Percentiles rank a stretch among this genome's conserved stretches.
phyloP scores from a whole-genome alignment of 2,888 invertebrate species.

The Melinaea marsaeus region DNA sequence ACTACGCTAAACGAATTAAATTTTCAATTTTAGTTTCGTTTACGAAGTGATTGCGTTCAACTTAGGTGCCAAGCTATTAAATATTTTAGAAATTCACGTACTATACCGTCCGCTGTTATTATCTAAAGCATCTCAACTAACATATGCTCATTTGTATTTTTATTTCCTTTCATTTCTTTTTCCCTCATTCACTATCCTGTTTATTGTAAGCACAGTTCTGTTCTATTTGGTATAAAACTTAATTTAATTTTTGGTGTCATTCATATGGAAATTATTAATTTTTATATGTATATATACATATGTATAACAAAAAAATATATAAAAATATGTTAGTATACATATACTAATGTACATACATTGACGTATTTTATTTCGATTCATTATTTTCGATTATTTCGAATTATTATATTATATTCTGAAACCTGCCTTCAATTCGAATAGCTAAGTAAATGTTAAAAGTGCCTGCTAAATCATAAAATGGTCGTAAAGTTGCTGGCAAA shows the following conservation, averaged over 20 bases:
- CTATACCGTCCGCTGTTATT: too few relatives aligned
- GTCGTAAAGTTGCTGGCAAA: conserved; percentile 74
- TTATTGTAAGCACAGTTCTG: too few relatives aligned
- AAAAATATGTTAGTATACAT: not conserved
- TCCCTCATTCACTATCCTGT: too few relatives aligned
- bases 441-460: conserved; percentile 71
- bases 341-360: not conserved
- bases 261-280: not conserved
- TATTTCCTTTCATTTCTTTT: too few relatives aligned
- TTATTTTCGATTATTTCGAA: not conserved
- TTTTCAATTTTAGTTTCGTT: conserved; percentile 7
- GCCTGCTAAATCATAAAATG: conserved; percentile 73
- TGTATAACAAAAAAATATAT: not conserved
- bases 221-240: too few relatives aligned
- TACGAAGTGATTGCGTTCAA: conserved; percentile 33
- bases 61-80: conserved; percentile 50
- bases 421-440: conserved; percentile 55
- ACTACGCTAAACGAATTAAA: conserved; percentile 26
- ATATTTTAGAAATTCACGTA: conserved; percentile 46
- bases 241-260: too few relatives aligned
- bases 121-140: too few relatives aligned
- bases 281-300: conserved; percentile 1
- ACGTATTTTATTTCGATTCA: not conserved
- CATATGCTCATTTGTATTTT: too few relatives aligned
- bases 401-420: conserved; percentile 43